Evolutionary conservation across 2,888 invertebrate genomes (phyloP).

Genomic region (Limnephilus rhombicus): DNA sequence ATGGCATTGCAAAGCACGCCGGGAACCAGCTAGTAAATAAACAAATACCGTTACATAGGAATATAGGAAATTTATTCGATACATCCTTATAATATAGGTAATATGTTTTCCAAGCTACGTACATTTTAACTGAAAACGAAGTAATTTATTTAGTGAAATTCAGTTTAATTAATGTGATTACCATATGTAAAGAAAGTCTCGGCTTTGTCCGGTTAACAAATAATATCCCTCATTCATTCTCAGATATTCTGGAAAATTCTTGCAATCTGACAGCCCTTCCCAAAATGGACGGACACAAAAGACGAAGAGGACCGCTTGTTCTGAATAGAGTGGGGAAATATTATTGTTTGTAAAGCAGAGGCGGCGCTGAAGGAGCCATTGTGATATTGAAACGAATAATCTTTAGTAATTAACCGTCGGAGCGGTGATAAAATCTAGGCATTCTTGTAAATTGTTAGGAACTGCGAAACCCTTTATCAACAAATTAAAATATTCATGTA

Average conservation of each 20-base stretch:
- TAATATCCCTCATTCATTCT: conserved; percentile 3
- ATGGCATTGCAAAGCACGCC: too few species aligned
- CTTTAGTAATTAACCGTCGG: conserved; percentile 45
- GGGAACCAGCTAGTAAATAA: too few species aligned
- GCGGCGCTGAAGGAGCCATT: conserved; percentile 35
- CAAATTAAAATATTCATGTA: conserved; percentile 12
- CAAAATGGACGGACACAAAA: conserved; percentile 41
- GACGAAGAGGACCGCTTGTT: conserved; percentile 22
- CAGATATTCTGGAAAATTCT: conserved; percentile 26
- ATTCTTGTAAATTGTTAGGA: conserved; percentile 37
- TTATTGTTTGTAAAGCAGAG: conserved; percentile 67
- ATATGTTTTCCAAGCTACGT: neutral
- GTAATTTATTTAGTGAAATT: neutral
- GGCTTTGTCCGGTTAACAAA: neutral
- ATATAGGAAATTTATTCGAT: too few species aligned
- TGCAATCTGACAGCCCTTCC: conserved; percentile 32
- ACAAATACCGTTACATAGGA: too few species aligned
- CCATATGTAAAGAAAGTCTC: neutral
- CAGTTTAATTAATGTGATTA: neutral
- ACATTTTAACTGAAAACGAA: neutral
- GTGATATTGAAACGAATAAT: conserved; percentile 50
- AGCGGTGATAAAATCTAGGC: conserved; percentile 48
- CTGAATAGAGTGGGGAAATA: conserved; percentile 76
- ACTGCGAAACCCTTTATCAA: conserved; percentile 24
- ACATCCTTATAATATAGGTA: neutral